Evolutionary conservation across 2,888 invertebrate genomes (phyloP), one percentile per base, ranked within the genome.

Genomic region (Mesoligia furuncula): DNA sequence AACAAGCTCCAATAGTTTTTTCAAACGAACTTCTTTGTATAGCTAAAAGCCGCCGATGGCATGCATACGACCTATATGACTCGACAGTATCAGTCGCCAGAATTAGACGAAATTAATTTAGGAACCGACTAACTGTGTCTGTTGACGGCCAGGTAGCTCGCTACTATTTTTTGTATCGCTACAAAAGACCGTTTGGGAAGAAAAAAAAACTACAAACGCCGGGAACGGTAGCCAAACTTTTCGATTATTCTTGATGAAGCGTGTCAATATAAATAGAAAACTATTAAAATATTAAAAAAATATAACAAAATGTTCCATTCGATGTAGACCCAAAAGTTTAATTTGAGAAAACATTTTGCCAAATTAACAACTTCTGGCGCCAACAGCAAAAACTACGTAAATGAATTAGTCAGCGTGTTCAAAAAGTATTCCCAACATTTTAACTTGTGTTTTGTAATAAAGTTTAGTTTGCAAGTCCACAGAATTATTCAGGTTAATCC

Each of bases 51-150:
- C 88, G 92, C 92, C 91, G 94, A 92, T 93, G 93, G 93, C 93
- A 93, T 91, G 93, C 91, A 88, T 89, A 90, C 88, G 92, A 90
- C 90, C 89, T 91, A 89, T 93, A 93, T 96, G 96, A 96, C 95
- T 96, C 93, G 92, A 91, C 96, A 94, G 86, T 93, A 94, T 93
- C 91, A 84, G 90, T 90, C 89, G 91, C 90, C 91, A 90, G 90
- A 94, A 93, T 93, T 94, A 95, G 93, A 94, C 87, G 91, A 94
- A 95, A 96, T 95, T 95, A 95, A 96, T 96, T 96, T 94, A 90
- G 90, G 88, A 94, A 92, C 81, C 81, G 69, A 54, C 90, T 92
- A 93, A 91, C 92, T 91, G 92, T 92, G 91, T 87, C 90, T 91
- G 90, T 89, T 89, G 88, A 88, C 87, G 83, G 90, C 90, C 96